Conservation (phyloP, 2,888 invertebrate genomes). For the Scaptomyza tumidula region DNA sequence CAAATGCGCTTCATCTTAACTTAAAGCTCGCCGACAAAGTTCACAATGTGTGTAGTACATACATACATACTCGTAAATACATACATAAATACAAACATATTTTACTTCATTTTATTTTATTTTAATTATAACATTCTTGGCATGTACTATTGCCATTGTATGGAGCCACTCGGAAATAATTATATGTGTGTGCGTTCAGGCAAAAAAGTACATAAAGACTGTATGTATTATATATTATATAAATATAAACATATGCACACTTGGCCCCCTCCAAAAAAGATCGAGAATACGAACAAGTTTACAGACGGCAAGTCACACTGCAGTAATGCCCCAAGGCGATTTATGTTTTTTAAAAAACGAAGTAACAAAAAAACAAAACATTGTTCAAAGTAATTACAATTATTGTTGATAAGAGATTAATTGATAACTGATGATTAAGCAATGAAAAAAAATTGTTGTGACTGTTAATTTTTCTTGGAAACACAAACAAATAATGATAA, state of each 20-base stretch:
- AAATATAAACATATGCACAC: neutral
- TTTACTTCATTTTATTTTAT: slow-evolving; percentile 57
- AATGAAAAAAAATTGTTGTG: no score
- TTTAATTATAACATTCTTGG: slow-evolving; percentile 54
- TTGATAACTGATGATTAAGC: no score
- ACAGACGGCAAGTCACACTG: no score
- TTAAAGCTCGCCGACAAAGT: slow-evolving; percentile 70
- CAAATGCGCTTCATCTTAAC: slow-evolving; percentile 50
- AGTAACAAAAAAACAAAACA: no score
- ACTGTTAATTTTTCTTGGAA: no score
- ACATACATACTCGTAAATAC: neutral
- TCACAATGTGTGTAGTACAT: slow-evolving; percentile 33
- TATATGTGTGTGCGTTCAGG: slow-evolving; percentile 4
- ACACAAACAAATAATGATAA: no score
- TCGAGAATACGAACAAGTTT: no score
- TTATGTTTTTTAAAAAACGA: no score
- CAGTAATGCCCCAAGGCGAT: no score
- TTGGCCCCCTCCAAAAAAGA: no score
- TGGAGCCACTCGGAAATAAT: slow-evolving; percentile 46
- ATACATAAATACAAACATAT: slow-evolving; percentile 5
- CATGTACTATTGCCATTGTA: slow-evolving; percentile 12
- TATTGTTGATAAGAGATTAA: no score
- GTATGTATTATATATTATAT: slow-evolving; percentile 6
- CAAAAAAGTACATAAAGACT: slow-evolving; percentile 6
- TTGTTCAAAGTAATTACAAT: no score